A percentile compares a stretch with the other conserved stretches of the same genome.
Evolutionary conservation across 1,140 invertebrate species (phyloP).

Genomic region (Anoplophora glabripennis): DNA sequence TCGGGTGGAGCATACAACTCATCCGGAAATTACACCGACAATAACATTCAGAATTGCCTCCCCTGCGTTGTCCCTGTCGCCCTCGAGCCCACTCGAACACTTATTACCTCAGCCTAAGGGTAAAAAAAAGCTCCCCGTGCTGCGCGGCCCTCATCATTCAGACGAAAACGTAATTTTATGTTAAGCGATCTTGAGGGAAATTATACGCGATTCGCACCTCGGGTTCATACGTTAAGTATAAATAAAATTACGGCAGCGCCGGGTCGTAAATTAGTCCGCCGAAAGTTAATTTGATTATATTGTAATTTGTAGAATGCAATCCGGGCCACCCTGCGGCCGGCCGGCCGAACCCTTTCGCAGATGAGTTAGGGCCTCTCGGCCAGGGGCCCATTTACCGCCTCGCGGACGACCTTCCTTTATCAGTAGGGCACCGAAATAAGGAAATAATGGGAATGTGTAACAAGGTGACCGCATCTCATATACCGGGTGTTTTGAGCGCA

Average conservation of each 20-base stretch:
- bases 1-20: too few relatives aligned
- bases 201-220: slow-evolving; percentile 28
- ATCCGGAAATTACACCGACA: too few relatives aligned
- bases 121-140: background rate
- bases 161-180: slow-evolving; percentile 33
- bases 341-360: slow-evolving; percentile 20
- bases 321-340: slow-evolving; percentile 14
- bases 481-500: too few relatives aligned
- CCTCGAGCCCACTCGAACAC: background rate
- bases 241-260: slow-evolving; percentile 31
- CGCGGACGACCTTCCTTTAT: background rate
- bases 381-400: background rate
- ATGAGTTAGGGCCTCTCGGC: slow-evolving; percentile 20
- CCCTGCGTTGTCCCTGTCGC: too few relatives aligned
- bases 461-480: too few relatives aligned
- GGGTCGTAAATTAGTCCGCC: slow-evolving; percentile 27
- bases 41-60: too few relatives aligned
- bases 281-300: slow-evolving; percentile 40
- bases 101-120: slow-evolving; percentile 3
- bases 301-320: slow-evolving; percentile 37
- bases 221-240: slow-evolving; percentile 28
- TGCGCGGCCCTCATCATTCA: slow-evolving; percentile 1
- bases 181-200: slow-evolving; percentile 37
- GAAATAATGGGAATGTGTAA: too few relatives aligned
- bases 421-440: too few relatives aligned